Conservation (phyloP, 2,888 invertebrate species). For the Hirtodrosophila alboralis region DNA sequence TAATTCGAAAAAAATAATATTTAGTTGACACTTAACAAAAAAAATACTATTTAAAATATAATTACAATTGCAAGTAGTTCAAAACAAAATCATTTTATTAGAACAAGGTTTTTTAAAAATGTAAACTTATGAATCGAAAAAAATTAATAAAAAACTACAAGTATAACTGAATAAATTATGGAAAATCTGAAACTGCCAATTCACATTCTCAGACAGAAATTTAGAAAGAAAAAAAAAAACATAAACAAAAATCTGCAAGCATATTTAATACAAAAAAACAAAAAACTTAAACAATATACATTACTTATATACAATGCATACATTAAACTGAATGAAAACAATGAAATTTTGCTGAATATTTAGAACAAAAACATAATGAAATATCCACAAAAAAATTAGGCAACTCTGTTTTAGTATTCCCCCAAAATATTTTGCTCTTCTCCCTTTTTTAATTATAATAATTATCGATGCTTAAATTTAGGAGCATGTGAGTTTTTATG, state of each 20-base stretch:
- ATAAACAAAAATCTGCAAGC: slow-evolving; percentile 19
- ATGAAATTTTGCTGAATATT: slow-evolving; percentile 51
- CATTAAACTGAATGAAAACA: slow-evolving; percentile 25
- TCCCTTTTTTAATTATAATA: too few species aligned
- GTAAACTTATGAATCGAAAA: slow-evolving; percentile 38
- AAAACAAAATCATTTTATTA: slow-evolving; percentile 56
- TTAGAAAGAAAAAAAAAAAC: slow-evolving; percentile 37
- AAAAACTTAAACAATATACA: slow-evolving; percentile 56
- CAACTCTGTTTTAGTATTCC: too few species aligned
- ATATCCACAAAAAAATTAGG: slow-evolving; percentile 15
- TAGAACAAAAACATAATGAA: slow-evolving; percentile 25
- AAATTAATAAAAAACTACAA: slow-evolving; percentile 27
- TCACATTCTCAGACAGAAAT: slow-evolving; percentile 73
- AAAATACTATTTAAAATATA: slow-evolving; percentile 19
- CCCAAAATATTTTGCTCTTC: too few species aligned
- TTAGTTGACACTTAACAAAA: slow-evolving; percentile 42
- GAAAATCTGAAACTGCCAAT: slow-evolving; percentile 74
- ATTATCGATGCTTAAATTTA: neutral
- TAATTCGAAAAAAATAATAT: slow-evolving; percentile 49
- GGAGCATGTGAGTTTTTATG: too few species aligned
- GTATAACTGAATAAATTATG: slow-evolving; percentile 13
- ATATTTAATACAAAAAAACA: too few species aligned
- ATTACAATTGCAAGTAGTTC: slow-evolving; percentile 49
- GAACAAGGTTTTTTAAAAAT: slow-evolving; percentile 56
- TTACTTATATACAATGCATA: slow-evolving; percentile 40